Evolutionary conservation across 2,888 invertebrate species (phyloP).

Genomic region (Ephialtes manifestator): DNA sequence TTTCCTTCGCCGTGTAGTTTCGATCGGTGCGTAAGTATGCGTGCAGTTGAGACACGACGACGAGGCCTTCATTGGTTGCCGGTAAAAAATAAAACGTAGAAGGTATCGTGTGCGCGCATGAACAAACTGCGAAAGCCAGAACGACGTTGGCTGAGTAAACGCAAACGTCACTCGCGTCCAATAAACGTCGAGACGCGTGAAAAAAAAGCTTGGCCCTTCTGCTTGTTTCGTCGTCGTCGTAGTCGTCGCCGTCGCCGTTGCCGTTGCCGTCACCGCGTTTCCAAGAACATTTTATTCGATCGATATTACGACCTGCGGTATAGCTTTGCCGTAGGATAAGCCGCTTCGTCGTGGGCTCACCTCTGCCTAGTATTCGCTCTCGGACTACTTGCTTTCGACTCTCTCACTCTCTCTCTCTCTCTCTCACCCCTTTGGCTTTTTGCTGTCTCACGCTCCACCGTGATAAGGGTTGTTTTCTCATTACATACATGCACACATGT

Average conservation of each 20-base stretch:
- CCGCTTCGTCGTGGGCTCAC: slow-evolving; percentile 40
- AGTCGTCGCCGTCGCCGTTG: slow-evolving; percentile 51
- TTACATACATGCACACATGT: slow-evolving; percentile 59
- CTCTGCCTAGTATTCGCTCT: background rate
- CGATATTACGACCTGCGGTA: slow-evolving; percentile 78
- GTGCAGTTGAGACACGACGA: slow-evolving; percentile 1
- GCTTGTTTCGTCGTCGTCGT: slow-evolving; percentile 38
- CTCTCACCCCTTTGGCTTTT: slow-evolving; percentile 58
- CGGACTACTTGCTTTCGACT: slow-evolving; percentile 18
- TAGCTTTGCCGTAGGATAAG: slow-evolving; percentile 71
- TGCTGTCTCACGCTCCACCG: slow-evolving; percentile 43
- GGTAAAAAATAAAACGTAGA: background rate
- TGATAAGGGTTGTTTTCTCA: slow-evolving; percentile 77
- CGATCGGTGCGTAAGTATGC: slow-evolving; percentile 11
- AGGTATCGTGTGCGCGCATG: slow-evolving; percentile 40
- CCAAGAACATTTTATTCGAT: slow-evolving; percentile 79
- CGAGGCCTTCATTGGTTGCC: background rate
- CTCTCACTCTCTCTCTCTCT: slow-evolving; percentile 63
- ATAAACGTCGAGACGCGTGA: slow-evolving; percentile 49
- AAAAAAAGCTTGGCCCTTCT: slow-evolving; percentile 32
- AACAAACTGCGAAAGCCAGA: slow-evolving; percentile 66
- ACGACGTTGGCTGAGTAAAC: slow-evolving; percentile 69
- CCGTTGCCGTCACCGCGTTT: slow-evolving; percentile 69
- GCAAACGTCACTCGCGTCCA: slow-evolving; percentile 59
- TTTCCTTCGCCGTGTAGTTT: background rate